phyloP scores from a whole-genome alignment of 2,888 invertebrate genomes.

The Papilio demoleus region DNA sequence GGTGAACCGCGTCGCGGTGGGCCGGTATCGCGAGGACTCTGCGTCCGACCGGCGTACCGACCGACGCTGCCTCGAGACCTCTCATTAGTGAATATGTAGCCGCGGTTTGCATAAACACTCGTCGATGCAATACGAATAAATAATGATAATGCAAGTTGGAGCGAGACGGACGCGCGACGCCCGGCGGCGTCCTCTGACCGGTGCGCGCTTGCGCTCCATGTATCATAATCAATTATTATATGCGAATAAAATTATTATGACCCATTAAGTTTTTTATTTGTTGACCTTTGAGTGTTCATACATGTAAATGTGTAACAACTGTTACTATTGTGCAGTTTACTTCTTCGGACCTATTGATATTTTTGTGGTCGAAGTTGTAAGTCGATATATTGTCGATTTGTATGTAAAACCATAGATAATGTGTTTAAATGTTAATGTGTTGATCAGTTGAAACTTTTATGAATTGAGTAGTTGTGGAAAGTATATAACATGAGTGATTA shows the following conservation, averaged over 20 bases:
- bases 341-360: conserved; percentile 12
- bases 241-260: conserved; percentile 83
- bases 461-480: conserved; percentile 22
- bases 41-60: conserved; percentile 67
- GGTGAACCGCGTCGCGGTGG: conserved; percentile 66
- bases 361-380: conserved; percentile 28
- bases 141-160: conserved; percentile 79
- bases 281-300: conserved; percentile 24
- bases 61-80: conserved; percentile 79
- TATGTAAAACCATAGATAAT: conserved; percentile 23
- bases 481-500: conserved; percentile 17
- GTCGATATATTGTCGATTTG: conserved; percentile 22
- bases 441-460: conserved; percentile 18
- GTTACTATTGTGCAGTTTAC: neutral
- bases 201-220: conserved; percentile 72
- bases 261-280: conserved; percentile 57
- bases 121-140: conserved; percentile 79
- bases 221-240: conserved; percentile 83
- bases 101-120: conserved; percentile 72
- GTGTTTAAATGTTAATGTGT: conserved; percentile 25
- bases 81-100: conserved; percentile 82
- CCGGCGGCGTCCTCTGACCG: conserved; percentile 63
- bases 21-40: conserved; percentile 61
- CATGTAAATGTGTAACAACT: conserved; percentile 17
- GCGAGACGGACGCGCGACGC: conserved; percentile 60